Base-by-base conservation (phyloP, 64 coral and sea anemone genomes). In the Pocillopora damicornis region DNA sequence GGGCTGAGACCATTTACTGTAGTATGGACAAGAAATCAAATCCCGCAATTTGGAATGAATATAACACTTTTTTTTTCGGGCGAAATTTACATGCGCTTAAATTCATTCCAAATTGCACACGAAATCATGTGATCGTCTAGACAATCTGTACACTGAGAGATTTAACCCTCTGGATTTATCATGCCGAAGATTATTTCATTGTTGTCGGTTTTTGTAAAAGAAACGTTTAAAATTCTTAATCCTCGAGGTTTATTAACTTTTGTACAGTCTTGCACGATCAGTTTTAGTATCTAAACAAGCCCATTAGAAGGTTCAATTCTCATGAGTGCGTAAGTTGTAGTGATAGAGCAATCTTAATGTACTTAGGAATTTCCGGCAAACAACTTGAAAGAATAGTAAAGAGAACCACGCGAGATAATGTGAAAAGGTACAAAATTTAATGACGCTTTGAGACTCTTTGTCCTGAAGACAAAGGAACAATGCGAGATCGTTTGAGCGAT, bases 391-490 rank as follows among this genome's bases (percentile, higher is more conserved):
- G 45, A 58, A 57, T 11, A 23, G 67, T n/a, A n/a, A 23, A n/a
- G 67, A 25, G 10, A 20, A 18, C 67, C 67, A 23, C 67, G 67
- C 67, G 9, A 71, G 25, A 23, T n/a, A 10, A 15, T 77, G 2
- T 13, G 30, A 36, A 81, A 37, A 63, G 58, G 30, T 59, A 35
- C 58, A 63, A 16, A 11, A 9, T 63, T 63, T 81, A 81, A 81
- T 81, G 63, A 63, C 79, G 9, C 13, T 35, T 81, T 25, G 34
- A 63, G 23, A 79, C 23, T 34, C 77, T 63, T 81, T 81, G 79
- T 63, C 23, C 63, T 3, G 7, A 30, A 34, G 9, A 81, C 59
- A 81, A 81, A 26, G 17, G 60, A 81, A 81, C 59, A 63, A 63
- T 63, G 35, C 13, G 13, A 18, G 25, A 15, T 38, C 34, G 56